These are phyloP conservation scores for Pipistrellus pygmaeus DNA, from an alignment of 2,797 vertebrate genomes.

Conservation along the genomic window DNA sequence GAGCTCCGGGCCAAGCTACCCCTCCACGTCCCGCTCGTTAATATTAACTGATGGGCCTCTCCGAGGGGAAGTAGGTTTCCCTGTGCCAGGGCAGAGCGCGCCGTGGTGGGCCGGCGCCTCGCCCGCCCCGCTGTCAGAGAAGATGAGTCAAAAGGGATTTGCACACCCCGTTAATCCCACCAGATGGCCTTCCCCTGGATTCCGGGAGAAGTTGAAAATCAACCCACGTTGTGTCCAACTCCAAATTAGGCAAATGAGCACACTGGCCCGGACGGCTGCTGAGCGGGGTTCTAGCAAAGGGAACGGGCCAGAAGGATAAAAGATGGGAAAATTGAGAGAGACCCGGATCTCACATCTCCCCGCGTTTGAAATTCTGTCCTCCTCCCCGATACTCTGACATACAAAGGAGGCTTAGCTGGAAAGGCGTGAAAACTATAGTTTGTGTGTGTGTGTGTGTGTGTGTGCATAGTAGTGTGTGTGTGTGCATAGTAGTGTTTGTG, in stretches of 20 bases:
- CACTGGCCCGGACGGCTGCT: constrained; percentile 4
- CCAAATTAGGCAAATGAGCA: constrained; percentile 68
- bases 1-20: constrained; percentile 78
- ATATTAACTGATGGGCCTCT: constrained; percentile 84
- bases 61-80: constrained; percentile 76
- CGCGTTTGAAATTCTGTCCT: not conserved
- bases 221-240: constrained; percentile 59
- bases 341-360: not conserved
- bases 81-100: not conserved
- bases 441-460: no score
- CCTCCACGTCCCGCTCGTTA: constrained; percentile 80
- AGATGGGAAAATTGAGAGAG: not conserved
- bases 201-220: constrained; percentile 78
- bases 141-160: constrained; percentile 81
- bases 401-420: not conserved
- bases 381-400: not conserved
- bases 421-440: not conserved
- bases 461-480: no score
- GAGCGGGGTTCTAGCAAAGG: constrained; percentile 22
- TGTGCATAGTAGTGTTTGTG: no score
- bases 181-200: constrained; percentile 83
- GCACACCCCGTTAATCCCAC: constrained; percentile 71
- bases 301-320: not conserved
- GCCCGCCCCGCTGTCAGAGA: constrained; percentile 69
- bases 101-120: constrained; percentile 58